Percentiles rank a stretch among this genome's conserved stretches.
Evolutionary conservation across 2,888 invertebrate species (phyloP).

Genomic region (Sepiola atlantica): DNA sequence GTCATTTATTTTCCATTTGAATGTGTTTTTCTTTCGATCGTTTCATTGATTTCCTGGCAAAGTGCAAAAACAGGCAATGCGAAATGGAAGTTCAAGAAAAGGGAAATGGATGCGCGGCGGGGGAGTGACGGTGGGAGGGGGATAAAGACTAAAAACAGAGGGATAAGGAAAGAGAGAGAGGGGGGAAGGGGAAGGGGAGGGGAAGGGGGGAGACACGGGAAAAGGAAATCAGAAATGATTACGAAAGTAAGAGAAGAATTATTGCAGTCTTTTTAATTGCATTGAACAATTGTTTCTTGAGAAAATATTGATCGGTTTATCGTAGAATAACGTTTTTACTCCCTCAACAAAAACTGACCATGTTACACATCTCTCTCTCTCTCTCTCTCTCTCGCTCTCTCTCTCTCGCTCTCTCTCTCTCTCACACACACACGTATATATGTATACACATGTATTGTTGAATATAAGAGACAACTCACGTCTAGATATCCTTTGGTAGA

Average conservation of each 20-base stretch:
- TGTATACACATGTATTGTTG: no score
- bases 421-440: no score
- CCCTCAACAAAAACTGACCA: no score
- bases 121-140: background rate
- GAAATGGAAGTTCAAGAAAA: background rate
- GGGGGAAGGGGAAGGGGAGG: background rate
- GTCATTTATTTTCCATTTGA: background rate
- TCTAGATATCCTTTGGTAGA: no score
- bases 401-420: no score
- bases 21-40: background rate
- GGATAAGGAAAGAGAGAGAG: background rate
- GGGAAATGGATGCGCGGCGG: no score
- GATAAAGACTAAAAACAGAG: background rate
- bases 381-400: no score
- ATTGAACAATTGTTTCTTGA: constrained; percentile 15
- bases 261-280: background rate
- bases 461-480: no score
- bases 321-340: background rate
- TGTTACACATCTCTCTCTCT: no score
- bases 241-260: background rate
- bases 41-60: constrained; percentile 4
- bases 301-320: background rate
- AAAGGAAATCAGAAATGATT: background rate
- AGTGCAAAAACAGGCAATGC: constrained; percentile 5
- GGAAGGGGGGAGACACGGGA: background rate